phyloP scores from a whole-genome alignment of 2,113 vertebrate species.

The Micronycteris hirsuta region DNA sequence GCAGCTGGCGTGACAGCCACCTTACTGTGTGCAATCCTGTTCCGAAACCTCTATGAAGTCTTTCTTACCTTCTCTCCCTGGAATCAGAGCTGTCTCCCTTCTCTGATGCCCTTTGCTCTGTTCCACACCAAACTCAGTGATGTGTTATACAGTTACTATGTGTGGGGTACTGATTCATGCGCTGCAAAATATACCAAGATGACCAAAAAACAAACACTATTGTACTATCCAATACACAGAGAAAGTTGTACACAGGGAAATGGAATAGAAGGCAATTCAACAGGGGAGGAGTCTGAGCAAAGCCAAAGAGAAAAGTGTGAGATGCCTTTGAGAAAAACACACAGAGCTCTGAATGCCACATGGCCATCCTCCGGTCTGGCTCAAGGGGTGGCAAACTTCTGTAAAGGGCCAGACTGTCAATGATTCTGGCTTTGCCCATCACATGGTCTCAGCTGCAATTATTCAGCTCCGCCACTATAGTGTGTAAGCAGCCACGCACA shows the following conservation, averaged over 20 bases:
- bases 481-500: not conserved
- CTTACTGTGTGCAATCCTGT: not conserved
- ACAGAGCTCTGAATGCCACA: not conserved
- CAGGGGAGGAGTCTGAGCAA: not conserved
- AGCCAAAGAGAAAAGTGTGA: not conserved
- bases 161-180: not conserved
- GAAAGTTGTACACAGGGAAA: not conserved
- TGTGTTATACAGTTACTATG: not conserved
- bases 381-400: not conserved
- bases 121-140: not conserved
- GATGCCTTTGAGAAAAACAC: not conserved
- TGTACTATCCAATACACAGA: rapidly evolving
- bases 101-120: not conserved
- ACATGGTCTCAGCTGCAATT: rapidly evolving
- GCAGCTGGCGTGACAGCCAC: not conserved
- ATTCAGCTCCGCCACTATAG: not conserved
- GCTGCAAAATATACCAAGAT: not conserved
- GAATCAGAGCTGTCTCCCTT: not conserved
- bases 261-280: not conserved
- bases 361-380: not conserved
- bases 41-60: not conserved
- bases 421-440: not conserved
- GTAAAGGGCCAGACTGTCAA: not conserved
- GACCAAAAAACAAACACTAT: not conserved
- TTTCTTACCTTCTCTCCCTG: not conserved